These are phyloP conservation scores for Luperina testacea DNA, from an alignment of 2,888 invertebrate species.

Conservation along the genomic window DNA sequence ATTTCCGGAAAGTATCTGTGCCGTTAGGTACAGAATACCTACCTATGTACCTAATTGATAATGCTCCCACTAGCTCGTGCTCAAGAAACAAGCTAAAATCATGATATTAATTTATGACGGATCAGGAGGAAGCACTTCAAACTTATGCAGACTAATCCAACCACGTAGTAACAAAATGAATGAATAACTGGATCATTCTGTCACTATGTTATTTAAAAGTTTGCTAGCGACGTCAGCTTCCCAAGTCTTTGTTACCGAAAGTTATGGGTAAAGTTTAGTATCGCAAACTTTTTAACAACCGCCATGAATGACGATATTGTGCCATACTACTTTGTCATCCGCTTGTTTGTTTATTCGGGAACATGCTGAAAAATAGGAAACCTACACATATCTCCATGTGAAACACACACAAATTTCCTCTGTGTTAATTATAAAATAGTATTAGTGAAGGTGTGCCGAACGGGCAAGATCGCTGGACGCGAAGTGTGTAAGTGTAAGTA, in stretches of 20 bases:
- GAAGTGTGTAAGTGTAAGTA: too few relatives aligned
- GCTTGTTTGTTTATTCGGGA: not conserved
- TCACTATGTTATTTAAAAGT: constrained; percentile 49
- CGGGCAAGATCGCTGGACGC: not conserved
- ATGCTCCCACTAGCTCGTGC: not conserved
- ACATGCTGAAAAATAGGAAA: constrained; percentile 11
- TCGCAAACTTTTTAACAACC: constrained; percentile 49
- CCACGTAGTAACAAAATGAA: constrained; percentile 29
- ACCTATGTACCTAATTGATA: not conserved
- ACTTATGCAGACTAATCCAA: constrained; percentile 16
- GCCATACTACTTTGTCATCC: constrained; percentile 1
- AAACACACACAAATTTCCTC: not conserved
- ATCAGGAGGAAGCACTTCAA: constrained; percentile 7
- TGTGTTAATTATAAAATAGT: not conserved
- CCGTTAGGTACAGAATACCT: constrained; percentile 5
- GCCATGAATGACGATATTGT: constrained; percentile 29
- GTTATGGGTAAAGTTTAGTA: constrained; percentile 38
- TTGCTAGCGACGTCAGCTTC: constrained; percentile 26
- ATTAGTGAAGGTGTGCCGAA: not conserved
- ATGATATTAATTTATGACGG: constrained; percentile 15
- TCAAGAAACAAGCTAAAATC: constrained; percentile 17
- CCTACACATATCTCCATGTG: not conserved
- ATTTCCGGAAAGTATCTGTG: not conserved
- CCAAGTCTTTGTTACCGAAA: constrained; percentile 42
- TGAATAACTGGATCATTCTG: constrained; percentile 37